A percentile compares a stretch with the other conserved stretches of the same genome.
phyloP scores from a whole-genome alignment of 2,888 invertebrate genomes.

The Archips crataeganus region DNA sequence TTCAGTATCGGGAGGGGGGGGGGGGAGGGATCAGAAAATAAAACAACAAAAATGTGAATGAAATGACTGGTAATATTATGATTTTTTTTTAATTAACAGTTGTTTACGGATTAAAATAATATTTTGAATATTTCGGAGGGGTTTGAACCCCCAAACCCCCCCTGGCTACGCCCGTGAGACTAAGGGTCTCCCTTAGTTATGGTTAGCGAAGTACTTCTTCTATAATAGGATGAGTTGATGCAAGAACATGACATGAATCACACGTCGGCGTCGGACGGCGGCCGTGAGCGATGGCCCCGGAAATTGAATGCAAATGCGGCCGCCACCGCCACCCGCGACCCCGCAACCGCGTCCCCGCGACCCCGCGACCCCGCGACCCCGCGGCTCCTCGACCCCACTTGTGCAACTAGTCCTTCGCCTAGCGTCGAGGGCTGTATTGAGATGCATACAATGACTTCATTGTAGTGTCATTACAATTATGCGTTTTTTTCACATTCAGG shows the following conservation, averaged over 20 bases:
- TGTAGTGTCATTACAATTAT: neutral
- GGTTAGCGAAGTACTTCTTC: too few relatives aligned
- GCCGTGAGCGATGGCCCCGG: conserved; percentile 50
- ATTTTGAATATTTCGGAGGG: too few relatives aligned
- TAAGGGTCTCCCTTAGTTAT: too few relatives aligned
- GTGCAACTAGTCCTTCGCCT: neutral
- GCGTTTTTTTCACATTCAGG: neutral
- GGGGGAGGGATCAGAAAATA: too few relatives aligned
- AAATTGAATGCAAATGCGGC: conserved; percentile 61
- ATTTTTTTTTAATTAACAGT: too few relatives aligned
- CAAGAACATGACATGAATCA: neutral
- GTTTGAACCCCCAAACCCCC: too few relatives aligned
- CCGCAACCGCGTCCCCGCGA: neutral
- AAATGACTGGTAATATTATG: too few relatives aligned
- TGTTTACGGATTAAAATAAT: too few relatives aligned
- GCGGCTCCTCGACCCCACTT: neutral
- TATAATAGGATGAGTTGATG: neutral
- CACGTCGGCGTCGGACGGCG: neutral
- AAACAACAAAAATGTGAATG: too few relatives aligned
- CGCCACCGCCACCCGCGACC: neutral
- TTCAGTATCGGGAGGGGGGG: too few relatives aligned
- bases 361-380: neutral
- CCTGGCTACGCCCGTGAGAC: too few relatives aligned
- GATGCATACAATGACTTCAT: neutral
- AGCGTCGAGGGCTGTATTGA: neutral